Base-by-base conservation (phyloP, 2,797 vertebrate genomes). In the Pempheris klunzingeri region DNA sequence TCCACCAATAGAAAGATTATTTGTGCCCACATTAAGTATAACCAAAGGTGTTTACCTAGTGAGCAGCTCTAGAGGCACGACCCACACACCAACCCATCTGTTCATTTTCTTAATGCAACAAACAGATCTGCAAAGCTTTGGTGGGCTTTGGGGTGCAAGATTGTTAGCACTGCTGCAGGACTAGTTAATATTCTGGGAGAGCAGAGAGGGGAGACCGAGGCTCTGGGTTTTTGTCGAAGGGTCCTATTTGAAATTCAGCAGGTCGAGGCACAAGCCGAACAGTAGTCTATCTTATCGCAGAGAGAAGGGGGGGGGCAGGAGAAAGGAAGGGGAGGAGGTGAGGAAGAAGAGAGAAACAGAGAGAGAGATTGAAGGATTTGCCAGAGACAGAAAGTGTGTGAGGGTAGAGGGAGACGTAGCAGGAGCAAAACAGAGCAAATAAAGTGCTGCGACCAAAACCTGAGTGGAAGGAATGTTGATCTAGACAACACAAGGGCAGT, bases 211-310 rank as follows among this genome's bases (percentile, higher is more conserved):
- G 81, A 91, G 83, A 72, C 81, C 59, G 39, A 18, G 64, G 85
- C 78, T 86, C 70, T 55, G 74, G 64, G 69, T 84, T 90, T 90
- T 88, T 88, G 77, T 91, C 64, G 70, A 85, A 87, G 70, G 76
- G 79, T 54, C 78, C 90, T 91, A 49, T 91, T 93, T 94, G 86
- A 90, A 90, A 94, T 94, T 92, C 93, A 90, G 87, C 80, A 90
- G 87, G 90, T 84, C 39, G 80, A 88, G 78, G 77, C 87, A 80
- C 83, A 78, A 89, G 81, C 74, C 20, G 77, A 91, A 89, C 88
- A 89, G 77, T 71, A 80, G 88, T 90, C 86, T 90, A 61, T 89
- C 83, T 93, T 89, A 92, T 93, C 91, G 77, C 79, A 83, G 86
- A 52, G 80, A n/a, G n/a, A n/a, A n/a, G n/a, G 72, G 77, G 77